Base-by-base conservation (phyloP, 2,888 invertebrate genomes). In the Maniola hyperantus region DNA sequence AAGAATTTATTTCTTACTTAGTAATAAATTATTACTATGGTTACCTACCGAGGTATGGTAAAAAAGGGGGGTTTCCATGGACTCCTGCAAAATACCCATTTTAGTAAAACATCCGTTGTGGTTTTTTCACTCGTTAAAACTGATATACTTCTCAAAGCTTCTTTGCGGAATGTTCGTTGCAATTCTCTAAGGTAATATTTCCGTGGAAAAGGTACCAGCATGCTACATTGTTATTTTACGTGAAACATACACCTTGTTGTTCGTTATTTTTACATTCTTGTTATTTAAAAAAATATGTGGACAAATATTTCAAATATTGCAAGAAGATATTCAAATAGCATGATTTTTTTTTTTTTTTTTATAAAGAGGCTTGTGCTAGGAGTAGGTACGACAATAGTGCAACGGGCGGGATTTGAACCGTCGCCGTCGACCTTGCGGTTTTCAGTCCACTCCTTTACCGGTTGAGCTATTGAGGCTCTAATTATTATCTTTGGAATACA, bases 121-220 rank as follows among this genome's bases (percentile, higher is more conserved):
- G 42, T 20, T 58, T 59, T 59, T 50, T 50, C 48, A 60, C 50
- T 60, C 60, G 60, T 50, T 60, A 60, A 60, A 60, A 50, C 50
- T 60, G 60, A 60, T 60, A 50, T 60, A 60, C 60, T 60, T 50
- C 50, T 20, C 48, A 50, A 60, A 60, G 60, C 60, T 60, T 36
- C 60, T 60, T 50, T 60, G 60, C 60, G 20, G 50, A 36, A 36
- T 60, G 50, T 50, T 36, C 50, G 26, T n/a, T 60, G 15, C 50
- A 13, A 60, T 50, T 20, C 50, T 50, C 50, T 36, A 36, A 48
- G 50, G 60, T 60, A 50, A 60, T 46, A 46, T 59, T 54, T 34
- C 34, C 34, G 15, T 15, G 7, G n/a, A 36, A 54, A 54, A 34
- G 33, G 53, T 34, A n/a, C 33, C 33, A 34, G 36, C 33, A n/a